phyloP scores from a whole-genome alignment of 2,113 vertebrate species.

The Asarcornis scutulata region DNA sequence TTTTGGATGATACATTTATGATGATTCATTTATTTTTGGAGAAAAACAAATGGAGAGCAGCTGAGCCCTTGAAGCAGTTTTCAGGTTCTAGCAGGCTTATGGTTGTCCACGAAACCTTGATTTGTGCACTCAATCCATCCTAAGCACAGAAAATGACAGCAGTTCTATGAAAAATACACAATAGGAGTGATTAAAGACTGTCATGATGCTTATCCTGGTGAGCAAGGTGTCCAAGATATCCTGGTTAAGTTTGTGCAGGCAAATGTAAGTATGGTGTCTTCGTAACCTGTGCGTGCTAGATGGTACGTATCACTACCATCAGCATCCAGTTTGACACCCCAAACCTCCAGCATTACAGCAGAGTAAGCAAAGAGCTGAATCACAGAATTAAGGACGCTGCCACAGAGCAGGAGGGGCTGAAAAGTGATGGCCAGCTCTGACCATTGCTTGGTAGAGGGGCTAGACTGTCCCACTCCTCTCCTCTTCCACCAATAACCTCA shows the following conservation, averaged over 20 bases:
- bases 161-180: not conserved
- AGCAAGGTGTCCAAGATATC: not conserved
- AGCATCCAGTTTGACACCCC: not conserved
- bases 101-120: not conserved
- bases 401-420: not conserved
- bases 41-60: not conserved
- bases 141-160: not conserved
- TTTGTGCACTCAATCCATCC: not conserved
- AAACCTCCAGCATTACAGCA: not conserved
- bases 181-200: not conserved
- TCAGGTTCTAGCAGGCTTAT: not conserved
- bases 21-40: not conserved
- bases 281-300: not conserved
- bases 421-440: not conserved
- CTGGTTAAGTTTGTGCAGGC: not conserved
- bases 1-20: not conserved
- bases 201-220: rapidly evolving
- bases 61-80: not conserved
- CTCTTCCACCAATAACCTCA: not conserved
- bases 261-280: not conserved
- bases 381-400: not conserved
- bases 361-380: not conserved
- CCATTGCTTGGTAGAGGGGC: not conserved
- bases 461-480: not conserved
- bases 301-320: not conserved